These are phyloP conservation scores for Xiphophorus birchmanni DNA, from an alignment of 2,797 vertebrate species.

Conservation along the genomic window DNA sequence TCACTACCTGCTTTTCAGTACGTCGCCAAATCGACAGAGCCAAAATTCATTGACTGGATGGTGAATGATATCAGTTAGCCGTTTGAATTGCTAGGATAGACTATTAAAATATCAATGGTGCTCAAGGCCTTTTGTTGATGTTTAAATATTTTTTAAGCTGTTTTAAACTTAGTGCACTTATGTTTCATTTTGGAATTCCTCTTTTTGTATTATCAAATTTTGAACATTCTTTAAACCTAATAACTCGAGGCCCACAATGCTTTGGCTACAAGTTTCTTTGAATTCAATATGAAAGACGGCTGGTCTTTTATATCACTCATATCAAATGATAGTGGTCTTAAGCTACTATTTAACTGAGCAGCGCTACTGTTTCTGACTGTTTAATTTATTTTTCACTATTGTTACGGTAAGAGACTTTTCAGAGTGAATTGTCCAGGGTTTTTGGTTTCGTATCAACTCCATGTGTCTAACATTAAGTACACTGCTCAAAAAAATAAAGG, in stretches of 20 bases:
- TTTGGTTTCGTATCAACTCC: not conserved
- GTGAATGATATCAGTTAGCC: not conserved
- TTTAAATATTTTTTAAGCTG: not conserved
- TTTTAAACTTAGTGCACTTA: not conserved
- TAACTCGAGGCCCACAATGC: not conserved
- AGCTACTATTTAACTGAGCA: not conserved
- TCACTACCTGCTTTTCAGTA: not conserved
- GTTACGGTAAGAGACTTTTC: not conserved
- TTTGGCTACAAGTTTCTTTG: not conserved
- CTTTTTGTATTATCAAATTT: not conserved
- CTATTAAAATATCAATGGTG: not conserved
- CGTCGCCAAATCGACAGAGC: not conserved
- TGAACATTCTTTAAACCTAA: not conserved
- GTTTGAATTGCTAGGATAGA: slow-evolving; percentile 7
- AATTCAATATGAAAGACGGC: not conserved
- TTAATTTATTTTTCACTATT: not conserved
- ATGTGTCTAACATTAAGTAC: not conserved
- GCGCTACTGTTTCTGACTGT: not conserved
- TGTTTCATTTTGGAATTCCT: not conserved
- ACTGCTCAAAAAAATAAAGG: no score
- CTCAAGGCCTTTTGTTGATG: not conserved
- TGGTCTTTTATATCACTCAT: not conserved
- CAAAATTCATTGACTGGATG: not conserved
- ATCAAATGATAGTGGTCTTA: not conserved
- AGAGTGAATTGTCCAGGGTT: not conserved